Evolutionary conservation across 2,797 vertebrate genomes (phyloP).

Genomic region (Liasis olivaceus): DNA sequence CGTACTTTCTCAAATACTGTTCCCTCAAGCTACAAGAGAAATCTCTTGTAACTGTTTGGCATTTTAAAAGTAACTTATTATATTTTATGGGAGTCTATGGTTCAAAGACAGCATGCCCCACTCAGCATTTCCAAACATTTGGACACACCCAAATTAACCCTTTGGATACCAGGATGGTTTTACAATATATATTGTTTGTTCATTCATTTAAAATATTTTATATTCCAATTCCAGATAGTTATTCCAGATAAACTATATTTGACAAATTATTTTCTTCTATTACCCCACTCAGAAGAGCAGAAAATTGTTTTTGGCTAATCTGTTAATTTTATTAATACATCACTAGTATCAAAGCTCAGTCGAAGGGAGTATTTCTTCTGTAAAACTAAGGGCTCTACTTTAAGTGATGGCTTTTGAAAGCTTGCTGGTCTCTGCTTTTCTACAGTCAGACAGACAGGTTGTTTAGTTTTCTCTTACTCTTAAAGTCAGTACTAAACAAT

Average conservation of each 20-base stretch:
- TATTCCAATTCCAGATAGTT: too few species aligned
- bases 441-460: background rate
- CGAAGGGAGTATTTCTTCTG: background rate
- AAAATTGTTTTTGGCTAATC: conserved; percentile 20
- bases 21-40: background rate
- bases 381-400: background rate
- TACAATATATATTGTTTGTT: too few species aligned
- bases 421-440: background rate
- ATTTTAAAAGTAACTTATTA: background rate
- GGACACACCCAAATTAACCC: background rate
- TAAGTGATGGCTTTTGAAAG: background rate
- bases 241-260: too few species aligned
- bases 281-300: too few species aligned
- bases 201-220: too few species aligned
- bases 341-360: conserved; percentile 8
- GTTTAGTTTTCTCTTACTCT: background rate
- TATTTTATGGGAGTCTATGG: too few species aligned
- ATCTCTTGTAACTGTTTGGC: background rate
- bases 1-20: background rate
- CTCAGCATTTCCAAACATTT: too few species aligned
- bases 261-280: background rate
- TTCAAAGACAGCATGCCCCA: background rate
- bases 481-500: conserved; percentile 9
- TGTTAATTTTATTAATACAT: background rate
- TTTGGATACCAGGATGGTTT: too few species aligned